These are phyloP conservation scores for Scatophagus argus DNA, from an alignment of 2,113 vertebrate genomes.

Conservation along the genomic window DNA sequence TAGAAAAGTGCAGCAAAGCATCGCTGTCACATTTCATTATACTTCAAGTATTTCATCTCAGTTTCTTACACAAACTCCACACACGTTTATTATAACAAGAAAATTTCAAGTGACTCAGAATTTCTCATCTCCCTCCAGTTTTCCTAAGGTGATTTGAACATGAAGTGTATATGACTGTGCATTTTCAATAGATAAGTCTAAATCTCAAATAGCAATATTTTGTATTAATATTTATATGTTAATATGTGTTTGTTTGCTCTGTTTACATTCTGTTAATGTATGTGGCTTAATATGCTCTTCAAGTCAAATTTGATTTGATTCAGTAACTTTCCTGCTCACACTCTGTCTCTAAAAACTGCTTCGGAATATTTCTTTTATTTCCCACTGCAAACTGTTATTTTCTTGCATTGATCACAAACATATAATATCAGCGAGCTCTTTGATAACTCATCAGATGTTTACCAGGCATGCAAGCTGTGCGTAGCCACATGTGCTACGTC, in stretches of 20 bases:
- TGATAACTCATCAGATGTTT: slow-evolving; percentile 12
- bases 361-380: not conserved
- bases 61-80: too few species aligned
- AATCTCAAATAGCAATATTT: slow-evolving; percentile 68
- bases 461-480: slow-evolving; percentile 7
- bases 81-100: slow-evolving; percentile 29
- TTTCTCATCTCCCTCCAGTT: slow-evolving; percentile 40
- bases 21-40: slow-evolving; percentile 39
- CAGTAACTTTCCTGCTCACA: slow-evolving; percentile 18
- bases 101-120: slow-evolving; percentile 14
- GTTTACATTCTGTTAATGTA: slow-evolving; percentile 50
- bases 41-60: slow-evolving; percentile 68
- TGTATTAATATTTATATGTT: slow-evolving; percentile 79
- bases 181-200: slow-evolving; percentile 69
- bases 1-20: slow-evolving; percentile 66
- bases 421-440: not conserved
- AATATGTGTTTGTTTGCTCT: slow-evolving; percentile 52
- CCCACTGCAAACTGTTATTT: not conserved
- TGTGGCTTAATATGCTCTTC: slow-evolving; percentile 48
- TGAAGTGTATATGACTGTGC: slow-evolving; percentile 68
- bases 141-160: slow-evolving; percentile 56
- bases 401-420: slow-evolving; percentile 3
- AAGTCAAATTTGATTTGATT: slow-evolving; percentile 28
- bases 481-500: not conserved
- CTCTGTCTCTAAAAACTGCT: slow-evolving; percentile 23